A percentile compares a stretch with the other conserved stretches of the same genome.
These are phyloP conservation scores for Ectemnius lituratus DNA, from an alignment of 2,888 invertebrate genomes.

Conservation along the genomic window DNA sequence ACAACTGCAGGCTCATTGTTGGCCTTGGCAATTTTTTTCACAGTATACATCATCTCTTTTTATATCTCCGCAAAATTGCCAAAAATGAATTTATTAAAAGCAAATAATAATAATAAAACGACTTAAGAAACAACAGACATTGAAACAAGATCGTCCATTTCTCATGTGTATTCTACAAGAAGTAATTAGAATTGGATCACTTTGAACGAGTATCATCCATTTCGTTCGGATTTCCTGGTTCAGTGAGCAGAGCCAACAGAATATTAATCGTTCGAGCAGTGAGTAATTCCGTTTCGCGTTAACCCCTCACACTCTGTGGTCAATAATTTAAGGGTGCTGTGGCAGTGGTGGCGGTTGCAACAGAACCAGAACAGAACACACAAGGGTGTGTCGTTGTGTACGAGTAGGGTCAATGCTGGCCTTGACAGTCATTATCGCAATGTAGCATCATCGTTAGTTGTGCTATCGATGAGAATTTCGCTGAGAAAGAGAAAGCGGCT, in stretches of 20 bases:
- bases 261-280: not conserved
- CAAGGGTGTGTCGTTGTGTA: not conserved
- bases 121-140: too few species aligned
- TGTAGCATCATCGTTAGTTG: constrained; percentile 16
- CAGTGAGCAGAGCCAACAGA: too few species aligned
- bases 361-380: not conserved
- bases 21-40: constrained; percentile 16
- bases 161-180: too few species aligned
- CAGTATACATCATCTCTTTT: not conserved
- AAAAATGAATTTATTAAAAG: too few species aligned
- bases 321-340: constrained; percentile 2
- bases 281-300: not conserved
- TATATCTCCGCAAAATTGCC: too few species aligned
- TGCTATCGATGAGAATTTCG: not conserved
- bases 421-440: constrained; percentile 13
- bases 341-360: not conserved
- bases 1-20: constrained; percentile 25
- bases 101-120: too few species aligned
- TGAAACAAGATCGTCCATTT: too few species aligned
- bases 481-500: too few species aligned
- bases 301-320: not conserved
- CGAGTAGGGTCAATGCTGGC: constrained; percentile 27
- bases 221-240: too few species aligned
- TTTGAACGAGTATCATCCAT: too few species aligned
- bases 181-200: too few species aligned